Evolutionary conservation across 2,888 invertebrate genomes (phyloP).

Genomic region (Miltochrista miniata): DNA sequence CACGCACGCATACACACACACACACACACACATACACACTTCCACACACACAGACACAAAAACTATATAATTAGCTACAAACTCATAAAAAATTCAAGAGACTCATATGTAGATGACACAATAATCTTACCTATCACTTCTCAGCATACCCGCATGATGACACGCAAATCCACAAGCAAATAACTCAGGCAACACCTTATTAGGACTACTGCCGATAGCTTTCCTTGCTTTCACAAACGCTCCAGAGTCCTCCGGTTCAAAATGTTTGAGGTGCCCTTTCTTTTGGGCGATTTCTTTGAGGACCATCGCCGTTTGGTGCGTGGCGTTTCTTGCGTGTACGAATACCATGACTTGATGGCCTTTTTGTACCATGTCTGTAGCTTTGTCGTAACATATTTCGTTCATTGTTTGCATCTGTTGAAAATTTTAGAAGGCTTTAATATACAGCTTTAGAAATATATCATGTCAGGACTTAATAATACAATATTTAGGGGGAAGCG

Average conservation of each 20-base stretch:
- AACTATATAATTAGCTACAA: too few relatives aligned
- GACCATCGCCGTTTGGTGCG: constrained; percentile 93
- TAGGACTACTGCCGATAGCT: constrained; percentile 88
- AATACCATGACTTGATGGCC: constrained; percentile 99
- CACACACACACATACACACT: too few relatives aligned
- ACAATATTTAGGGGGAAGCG: too few relatives aligned
- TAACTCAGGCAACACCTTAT: constrained; percentile 92
- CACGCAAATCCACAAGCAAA: constrained; percentile 95
- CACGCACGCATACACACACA: too few relatives aligned
- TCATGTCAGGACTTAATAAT: too few relatives aligned
- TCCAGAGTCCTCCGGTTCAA: constrained; percentile 86
- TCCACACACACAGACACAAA: too few relatives aligned
- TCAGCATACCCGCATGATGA: constrained; percentile 98
- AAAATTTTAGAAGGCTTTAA: neutral
- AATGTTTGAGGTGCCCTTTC: constrained; percentile 87
- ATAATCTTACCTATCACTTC: constrained; percentile 91
- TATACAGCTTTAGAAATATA: too few relatives aligned
- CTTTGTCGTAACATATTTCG: constrained; percentile 96
- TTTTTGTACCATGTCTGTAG: constrained; percentile 91
- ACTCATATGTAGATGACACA: too few relatives aligned
- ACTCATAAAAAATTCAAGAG: too few relatives aligned
- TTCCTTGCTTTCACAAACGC: constrained; percentile 88
- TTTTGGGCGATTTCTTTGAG: constrained; percentile 92
- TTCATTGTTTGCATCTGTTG: constrained; percentile 91
- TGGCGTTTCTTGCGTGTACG: constrained; percentile 98